Conservation (phyloP, 2,797 vertebrate genomes). For the Enteromius mattozi region DNA sequence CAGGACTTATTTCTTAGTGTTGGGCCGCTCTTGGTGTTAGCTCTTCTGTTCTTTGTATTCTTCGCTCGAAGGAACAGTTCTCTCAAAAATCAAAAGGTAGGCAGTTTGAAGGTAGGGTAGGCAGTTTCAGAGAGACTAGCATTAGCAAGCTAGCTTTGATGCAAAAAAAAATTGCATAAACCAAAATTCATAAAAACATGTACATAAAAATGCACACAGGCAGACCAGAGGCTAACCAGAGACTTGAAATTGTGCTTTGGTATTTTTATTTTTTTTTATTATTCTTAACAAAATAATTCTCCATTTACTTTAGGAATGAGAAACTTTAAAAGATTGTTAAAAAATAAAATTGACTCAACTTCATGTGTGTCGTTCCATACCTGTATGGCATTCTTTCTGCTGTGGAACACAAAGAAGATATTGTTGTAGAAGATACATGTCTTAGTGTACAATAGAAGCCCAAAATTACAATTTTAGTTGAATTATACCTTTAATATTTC, state of each 20-base stretch:
- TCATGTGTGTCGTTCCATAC: not conserved
- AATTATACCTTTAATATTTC: not conserved
- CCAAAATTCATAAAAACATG: not conserved
- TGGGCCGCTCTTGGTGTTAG: not conserved
- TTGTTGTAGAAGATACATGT: not conserved
- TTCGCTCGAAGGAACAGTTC: not conserved
- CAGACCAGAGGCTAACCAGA: no score
- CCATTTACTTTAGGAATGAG: not conserved
- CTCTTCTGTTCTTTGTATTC: slow-evolving; percentile 6
- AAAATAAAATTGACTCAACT: not conserved
- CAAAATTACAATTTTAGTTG: not conserved
- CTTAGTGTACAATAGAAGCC: not conserved
- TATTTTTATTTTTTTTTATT: not conserved
- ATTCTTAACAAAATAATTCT: not conserved
- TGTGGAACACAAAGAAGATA: not conserved
- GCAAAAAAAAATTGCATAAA: no score
- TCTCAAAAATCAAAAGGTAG: not conserved
- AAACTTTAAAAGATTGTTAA: not conserved
- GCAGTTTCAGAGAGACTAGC: not conserved
- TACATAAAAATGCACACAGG: not conserved
- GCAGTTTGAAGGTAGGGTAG: not conserved
- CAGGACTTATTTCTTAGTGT: slow-evolving; percentile 1
- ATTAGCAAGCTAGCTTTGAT: not conserved
- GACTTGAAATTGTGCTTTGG: not conserved
- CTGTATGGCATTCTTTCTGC: not conserved